Base-by-base conservation (phyloP, 2,797 vertebrate genomes). In the Smutsia temminckii region DNA sequence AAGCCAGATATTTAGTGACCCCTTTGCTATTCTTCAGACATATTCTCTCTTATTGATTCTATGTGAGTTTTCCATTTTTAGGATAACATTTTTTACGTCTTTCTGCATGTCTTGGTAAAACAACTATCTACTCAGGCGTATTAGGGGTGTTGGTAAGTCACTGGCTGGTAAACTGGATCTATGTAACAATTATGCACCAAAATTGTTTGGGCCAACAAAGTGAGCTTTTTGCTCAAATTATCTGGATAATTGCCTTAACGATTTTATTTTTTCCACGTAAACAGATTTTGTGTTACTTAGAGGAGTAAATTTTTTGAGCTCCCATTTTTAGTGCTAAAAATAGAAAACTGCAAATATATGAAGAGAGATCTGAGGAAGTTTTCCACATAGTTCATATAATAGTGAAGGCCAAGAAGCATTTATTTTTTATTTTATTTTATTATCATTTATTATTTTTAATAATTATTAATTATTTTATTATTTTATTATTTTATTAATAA, bases 221-320 rank as follows among this genome's bases (percentile, higher is more conserved):
- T 64, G 40, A 86, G 23, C 0, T 85, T 61, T 91, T 83, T 85
- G 37, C 17, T 78, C 49, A 75, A 90, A 55, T 91, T 18, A 86
- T 89, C 69, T 91, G 9, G 32, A 72, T 85, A 77, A 85, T 77
- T 85, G 29, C 3, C 29, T 94, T 85, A 91, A 68, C n/a, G 46
- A 53, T 72, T 71, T 92, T 46, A 68, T 57, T 72, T 79, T 94
- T 93, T 32, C 34, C 16, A 87, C 72, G 6, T 25, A 94, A 89
- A 55, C 18, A 69, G 9, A 40, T 32, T 94, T 63, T 42, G 9
- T 42, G 46, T 23, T 89, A 89, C 18, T 74, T 71, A 74, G 27
- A 49, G 20, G 27, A 72, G 0, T 42, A 25, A 46, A 71, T 12
- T 91, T 94, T 91, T 71, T 34, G 8, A 49, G 6, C 72, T 89